A percentile compares a stretch with the other conserved stretches of the same genome.
Evolutionary conservation across 2,113 vertebrate genomes (phyloP).

Genomic region (Gnathonemus echidnorhynchus): DNA sequence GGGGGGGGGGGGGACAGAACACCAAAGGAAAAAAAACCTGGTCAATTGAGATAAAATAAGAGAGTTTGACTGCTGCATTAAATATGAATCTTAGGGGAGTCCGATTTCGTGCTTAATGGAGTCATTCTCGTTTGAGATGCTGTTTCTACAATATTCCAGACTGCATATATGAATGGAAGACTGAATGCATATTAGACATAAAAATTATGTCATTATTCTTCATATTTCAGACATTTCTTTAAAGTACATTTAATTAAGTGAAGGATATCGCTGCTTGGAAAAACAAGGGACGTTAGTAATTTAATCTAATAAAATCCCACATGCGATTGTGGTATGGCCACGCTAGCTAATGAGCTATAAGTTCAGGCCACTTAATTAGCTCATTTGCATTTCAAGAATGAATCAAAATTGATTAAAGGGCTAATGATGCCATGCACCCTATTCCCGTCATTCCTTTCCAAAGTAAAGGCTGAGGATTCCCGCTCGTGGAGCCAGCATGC

Average conservation of each 20-base stretch:
- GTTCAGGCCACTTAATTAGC: constrained; percentile 61
- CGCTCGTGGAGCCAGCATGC: constrained; percentile 4
- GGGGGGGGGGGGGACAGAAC: background rate
- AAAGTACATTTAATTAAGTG: constrained; percentile 34
- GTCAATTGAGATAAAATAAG: background rate
- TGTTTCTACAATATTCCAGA: background rate
- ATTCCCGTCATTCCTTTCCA: background rate
- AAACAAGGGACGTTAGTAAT: constrained; percentile 42
- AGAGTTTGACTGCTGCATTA: background rate
- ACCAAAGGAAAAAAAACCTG: constrained; percentile 26
- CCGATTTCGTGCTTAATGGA: background rate
- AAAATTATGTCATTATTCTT: background rate
- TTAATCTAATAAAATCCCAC: constrained; percentile 51
- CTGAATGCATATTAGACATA: background rate
- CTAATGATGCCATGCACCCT: constrained; percentile 53
- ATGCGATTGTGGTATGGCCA: constrained; percentile 47
- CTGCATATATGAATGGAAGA: background rate
- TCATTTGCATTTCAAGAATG: constrained; percentile 65
- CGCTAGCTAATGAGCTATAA: constrained; percentile 63
- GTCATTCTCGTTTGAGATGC: background rate
- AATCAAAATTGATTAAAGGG: constrained; percentile 66
- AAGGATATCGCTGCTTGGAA: constrained; percentile 26
- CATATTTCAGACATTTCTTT: constrained; percentile 14
- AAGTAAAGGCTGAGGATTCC: constrained; percentile 4
- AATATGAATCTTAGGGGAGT: background rate